Evolutionary conservation across 53 echinoderm and acorn worm species (phyloP).

Genomic region (Zoroaster sp.): DNA sequence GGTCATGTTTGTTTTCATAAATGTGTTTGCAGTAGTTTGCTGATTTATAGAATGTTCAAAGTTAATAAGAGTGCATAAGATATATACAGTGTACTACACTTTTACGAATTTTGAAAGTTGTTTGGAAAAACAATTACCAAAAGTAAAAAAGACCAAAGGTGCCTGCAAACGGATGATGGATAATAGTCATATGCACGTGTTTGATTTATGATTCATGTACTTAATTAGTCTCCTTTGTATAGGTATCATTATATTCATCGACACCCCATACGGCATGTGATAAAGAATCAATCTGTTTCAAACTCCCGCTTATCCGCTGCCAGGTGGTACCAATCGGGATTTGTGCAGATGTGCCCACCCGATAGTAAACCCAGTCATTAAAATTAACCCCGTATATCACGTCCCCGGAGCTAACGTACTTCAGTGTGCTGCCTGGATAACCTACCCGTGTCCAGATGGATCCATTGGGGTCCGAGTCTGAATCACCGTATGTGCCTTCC

Average conservation of each 20-base stretch:
- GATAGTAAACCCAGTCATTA: not conserved
- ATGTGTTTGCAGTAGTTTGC: no score
- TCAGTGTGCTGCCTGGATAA: not conserved
- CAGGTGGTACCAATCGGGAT: not conserved
- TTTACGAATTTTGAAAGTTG: no score
- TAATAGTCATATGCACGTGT: no score
- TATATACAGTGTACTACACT: no score
- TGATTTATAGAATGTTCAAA: no score
- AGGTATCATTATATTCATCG: not conserved
- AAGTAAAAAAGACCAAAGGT: no score
- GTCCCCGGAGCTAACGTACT: conserved; percentile 13
- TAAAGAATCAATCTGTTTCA: not conserved
- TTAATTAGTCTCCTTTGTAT: not conserved
- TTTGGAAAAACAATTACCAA: no score
- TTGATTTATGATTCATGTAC: no score
- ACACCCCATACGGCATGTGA: not conserved
- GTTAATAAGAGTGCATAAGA: no score
- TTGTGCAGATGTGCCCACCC: not conserved
- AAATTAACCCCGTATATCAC: not conserved
- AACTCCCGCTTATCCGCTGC: not conserved
- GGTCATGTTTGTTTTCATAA: no score
- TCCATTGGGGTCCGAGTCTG: conserved; percentile 1
- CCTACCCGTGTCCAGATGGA: not conserved
- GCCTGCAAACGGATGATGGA: no score
- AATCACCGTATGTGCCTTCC: not conserved